Percentiles rank a stretch among this genome's conserved stretches.
These are phyloP conservation scores for Cyanoramphus novaezelandiae DNA, from an alignment of 2,113 vertebrate species.

Conservation along the genomic window DNA sequence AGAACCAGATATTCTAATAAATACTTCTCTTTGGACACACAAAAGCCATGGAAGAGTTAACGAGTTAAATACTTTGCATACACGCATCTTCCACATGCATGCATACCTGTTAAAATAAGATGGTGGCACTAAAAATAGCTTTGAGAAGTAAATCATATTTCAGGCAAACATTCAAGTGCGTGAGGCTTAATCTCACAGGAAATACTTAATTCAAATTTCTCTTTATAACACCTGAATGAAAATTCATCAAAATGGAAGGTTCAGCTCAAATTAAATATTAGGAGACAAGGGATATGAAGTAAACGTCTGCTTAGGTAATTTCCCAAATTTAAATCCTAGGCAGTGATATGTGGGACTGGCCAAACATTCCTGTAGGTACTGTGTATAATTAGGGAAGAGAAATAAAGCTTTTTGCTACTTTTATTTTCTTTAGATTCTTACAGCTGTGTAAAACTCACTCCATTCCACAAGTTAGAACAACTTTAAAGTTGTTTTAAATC, in stretches of 20 bases:
- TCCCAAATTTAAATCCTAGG: not conserved
- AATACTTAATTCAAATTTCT: not conserved
- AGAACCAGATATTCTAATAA: not conserved
- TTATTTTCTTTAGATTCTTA: not conserved
- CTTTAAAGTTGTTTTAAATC: not conserved
- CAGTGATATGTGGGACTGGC: not conserved
- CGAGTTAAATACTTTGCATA: not conserved
- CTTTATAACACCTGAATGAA: not conserved
- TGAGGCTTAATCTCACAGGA: not conserved
- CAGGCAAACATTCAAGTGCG: not conserved
- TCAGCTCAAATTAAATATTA: not conserved
- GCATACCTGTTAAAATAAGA: not conserved
- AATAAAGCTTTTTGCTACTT: not conserved
- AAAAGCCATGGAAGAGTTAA: not conserved
- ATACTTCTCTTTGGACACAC: not conserved
- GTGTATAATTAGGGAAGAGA: not conserved
- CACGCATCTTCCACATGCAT: not conserved
- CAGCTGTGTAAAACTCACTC: not conserved
- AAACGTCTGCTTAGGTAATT: not conserved
- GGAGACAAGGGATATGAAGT: not conserved
- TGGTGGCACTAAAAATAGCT: not conserved
- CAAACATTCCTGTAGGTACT: not conserved
- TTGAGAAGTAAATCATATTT: not conserved
- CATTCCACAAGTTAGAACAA: not conserved
- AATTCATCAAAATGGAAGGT: not conserved